Evolutionary conservation across 2,888 invertebrate species (phyloP).

Genomic region (Notodonta ziczac): DNA sequence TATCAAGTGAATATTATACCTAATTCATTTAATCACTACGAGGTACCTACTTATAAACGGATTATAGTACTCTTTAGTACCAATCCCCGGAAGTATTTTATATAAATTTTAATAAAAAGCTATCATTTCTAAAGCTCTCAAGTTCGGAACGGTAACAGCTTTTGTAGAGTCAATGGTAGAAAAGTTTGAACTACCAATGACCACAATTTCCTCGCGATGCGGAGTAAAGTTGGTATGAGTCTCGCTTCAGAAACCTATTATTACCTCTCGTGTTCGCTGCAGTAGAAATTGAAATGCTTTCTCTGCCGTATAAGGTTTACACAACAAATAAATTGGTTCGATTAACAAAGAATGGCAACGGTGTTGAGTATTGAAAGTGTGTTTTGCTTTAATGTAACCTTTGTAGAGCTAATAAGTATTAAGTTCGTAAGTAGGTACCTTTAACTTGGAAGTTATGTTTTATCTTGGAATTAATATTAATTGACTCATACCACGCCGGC

Average conservation of each 20-base stretch:
- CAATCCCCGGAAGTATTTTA: conserved; percentile 15
- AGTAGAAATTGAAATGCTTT: conserved; percentile 34
- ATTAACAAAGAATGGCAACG: conserved; percentile 3
- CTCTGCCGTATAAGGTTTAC: conserved; percentile 16
- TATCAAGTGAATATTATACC: too few species aligned
- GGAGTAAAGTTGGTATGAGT: conserved; percentile 26
- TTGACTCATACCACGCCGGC: too few species aligned
- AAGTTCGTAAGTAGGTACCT: too few species aligned
- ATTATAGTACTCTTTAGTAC: too few species aligned
- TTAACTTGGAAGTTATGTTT: too few species aligned
- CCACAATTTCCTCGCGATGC: conserved; percentile 33
- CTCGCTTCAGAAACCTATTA: conserved; percentile 36
- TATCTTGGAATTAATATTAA: too few species aligned
- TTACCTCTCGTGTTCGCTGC: conserved; percentile 29
- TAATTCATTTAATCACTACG: too few species aligned
- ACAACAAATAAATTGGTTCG: conserved; percentile 9
- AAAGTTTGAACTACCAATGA: conserved; percentile 34
- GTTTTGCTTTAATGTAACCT: neutral
- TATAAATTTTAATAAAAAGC: conserved; percentile 31
- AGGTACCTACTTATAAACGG: too few species aligned
- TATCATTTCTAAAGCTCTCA: conserved; percentile 23
- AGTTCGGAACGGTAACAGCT: conserved; percentile 28
- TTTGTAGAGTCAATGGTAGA: conserved; percentile 26
- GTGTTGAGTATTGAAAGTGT: neutral
- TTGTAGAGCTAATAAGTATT: too few species aligned